phyloP scores from a whole-genome alignment of 2,797 vertebrate species.

The Gouania willdenowi region DNA sequence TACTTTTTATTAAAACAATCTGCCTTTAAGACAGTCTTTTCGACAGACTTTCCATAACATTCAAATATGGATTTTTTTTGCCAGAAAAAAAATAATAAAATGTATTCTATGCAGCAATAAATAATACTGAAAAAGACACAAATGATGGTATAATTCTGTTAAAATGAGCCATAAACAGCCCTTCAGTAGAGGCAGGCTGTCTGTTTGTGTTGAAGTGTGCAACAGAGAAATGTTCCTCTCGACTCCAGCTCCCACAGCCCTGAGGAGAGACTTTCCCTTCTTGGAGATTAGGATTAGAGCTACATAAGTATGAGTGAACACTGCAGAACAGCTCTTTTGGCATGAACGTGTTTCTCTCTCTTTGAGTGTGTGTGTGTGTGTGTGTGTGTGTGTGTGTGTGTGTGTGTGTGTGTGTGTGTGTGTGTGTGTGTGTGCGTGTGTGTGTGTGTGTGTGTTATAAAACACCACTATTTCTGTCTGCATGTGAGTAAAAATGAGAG shows the following conservation, averaged over 20 bases:
- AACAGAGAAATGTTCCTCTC: slow-evolving; percentile 29
- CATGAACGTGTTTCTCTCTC: slow-evolving; percentile 1
- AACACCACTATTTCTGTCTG: too few relatives aligned
- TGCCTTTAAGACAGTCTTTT: too few relatives aligned
- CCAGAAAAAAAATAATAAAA: too few relatives aligned
- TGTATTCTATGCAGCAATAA: too few relatives aligned
- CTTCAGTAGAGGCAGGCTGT: slow-evolving; percentile 22
- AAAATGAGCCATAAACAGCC: slow-evolving; percentile 31
- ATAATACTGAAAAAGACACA: too few relatives aligned
- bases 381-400: background rate
- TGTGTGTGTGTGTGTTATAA: too few relatives aligned
- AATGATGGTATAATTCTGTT: slow-evolving; percentile 20
- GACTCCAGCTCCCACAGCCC: slow-evolving; percentile 34
- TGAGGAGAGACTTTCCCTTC: slow-evolving; percentile 49
- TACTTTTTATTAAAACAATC: too few relatives aligned
- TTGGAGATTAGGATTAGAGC: slow-evolving; percentile 67
- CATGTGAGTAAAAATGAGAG: background rate
- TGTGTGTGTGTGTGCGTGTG: too few relatives aligned
- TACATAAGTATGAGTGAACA: slow-evolving; percentile 66
- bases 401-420: too few relatives aligned
- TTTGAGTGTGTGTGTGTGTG: slow-evolving; percentile 3
- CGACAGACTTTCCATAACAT: too few relatives aligned
- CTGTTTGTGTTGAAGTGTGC: slow-evolving; percentile 45
- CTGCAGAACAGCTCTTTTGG: slow-evolving; percentile 31
- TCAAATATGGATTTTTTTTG: too few relatives aligned